phyloP scores from a whole-genome alignment of 2,888 invertebrate genomes.

The Punctoribates punctum region DNA sequence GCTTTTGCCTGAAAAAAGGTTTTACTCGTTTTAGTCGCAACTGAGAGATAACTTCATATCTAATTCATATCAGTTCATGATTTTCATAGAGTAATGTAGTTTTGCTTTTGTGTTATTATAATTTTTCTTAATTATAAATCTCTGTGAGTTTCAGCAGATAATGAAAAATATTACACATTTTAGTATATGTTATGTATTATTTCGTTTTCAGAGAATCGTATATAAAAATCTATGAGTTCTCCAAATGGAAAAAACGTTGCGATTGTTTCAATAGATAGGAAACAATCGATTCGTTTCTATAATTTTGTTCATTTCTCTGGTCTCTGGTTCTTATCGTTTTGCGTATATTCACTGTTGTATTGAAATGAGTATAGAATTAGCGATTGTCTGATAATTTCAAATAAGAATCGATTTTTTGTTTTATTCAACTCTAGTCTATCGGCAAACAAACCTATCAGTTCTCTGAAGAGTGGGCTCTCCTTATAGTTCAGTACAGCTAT shows the following conservation, averaged over 20 bases:
- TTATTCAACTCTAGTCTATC: neutral
- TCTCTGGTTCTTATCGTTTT: too few species aligned
- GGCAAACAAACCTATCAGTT: neutral
- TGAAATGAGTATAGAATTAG: slow-evolving; percentile 17
- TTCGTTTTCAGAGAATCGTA: too few species aligned
- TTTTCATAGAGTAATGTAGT: neutral
- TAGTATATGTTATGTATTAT: neutral
- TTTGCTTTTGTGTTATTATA: neutral
- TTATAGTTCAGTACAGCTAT: neutral
- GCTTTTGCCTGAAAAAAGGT: neutral
- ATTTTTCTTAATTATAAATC: slow-evolving; percentile 19
- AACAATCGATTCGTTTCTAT: slow-evolving; percentile 1
- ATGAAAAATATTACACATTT: neutral
- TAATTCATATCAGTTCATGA: slow-evolving; percentile 9
- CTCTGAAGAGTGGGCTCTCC: neutral
- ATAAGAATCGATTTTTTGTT: slow-evolving; percentile 10
- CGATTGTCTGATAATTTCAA: neutral
- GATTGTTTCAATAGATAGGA: neutral
- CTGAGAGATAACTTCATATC: slow-evolving; percentile 1
- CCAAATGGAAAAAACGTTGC: too few species aligned
- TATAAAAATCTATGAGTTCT: too few species aligned
- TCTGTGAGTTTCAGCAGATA: neutral
- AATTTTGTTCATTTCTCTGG: too few species aligned
- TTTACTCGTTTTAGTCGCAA: neutral
- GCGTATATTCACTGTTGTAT: neutral